A percentile compares a stretch with the other conserved stretches of the same genome.
Evolutionary conservation across 2,113 vertebrate genomes (phyloP).

Genomic region (Clinocottus analis): DNA sequence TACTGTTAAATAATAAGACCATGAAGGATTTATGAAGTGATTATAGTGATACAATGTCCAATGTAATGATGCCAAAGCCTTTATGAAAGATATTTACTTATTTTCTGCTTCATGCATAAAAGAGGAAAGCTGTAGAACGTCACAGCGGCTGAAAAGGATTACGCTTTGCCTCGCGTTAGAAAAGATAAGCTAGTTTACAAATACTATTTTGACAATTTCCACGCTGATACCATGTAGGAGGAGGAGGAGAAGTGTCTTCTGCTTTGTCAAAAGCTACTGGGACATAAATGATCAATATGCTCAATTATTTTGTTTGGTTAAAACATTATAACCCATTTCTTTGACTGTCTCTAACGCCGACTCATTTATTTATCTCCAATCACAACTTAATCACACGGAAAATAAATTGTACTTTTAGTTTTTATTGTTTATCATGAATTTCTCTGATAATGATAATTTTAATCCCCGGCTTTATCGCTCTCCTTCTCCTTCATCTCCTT

Average conservation of each 20-base stretch:
- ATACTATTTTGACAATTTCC: background rate
- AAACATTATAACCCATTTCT: background rate
- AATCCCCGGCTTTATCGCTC: slow-evolving; percentile 45
- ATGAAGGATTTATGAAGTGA: background rate
- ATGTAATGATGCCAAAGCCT: background rate
- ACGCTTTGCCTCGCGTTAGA: background rate
- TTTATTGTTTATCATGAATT: slow-evolving; percentile 39
- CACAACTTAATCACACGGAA: background rate
- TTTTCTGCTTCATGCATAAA: background rate
- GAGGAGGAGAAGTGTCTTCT: background rate
- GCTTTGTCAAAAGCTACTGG: background rate
- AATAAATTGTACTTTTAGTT: slow-evolving; percentile 13
- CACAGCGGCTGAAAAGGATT: background rate
- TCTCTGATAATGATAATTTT: slow-evolving; percentile 23
- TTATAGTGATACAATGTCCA: background rate
- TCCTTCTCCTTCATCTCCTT: slow-evolving; percentile 28
- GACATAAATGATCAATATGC: background rate
- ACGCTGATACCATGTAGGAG: background rate
- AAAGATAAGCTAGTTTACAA: background rate
- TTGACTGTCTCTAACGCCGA: background rate
- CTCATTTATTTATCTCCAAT: background rate
- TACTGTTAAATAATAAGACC: background rate
- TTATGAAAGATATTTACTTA: background rate
- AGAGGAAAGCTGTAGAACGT: background rate
- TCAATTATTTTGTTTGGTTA: background rate